Percentiles rank a stretch among this genome's conserved stretches.
Conservation (phyloP, 2,113 vertebrate genomes). For the Formicarius rufipectus region DNA sequence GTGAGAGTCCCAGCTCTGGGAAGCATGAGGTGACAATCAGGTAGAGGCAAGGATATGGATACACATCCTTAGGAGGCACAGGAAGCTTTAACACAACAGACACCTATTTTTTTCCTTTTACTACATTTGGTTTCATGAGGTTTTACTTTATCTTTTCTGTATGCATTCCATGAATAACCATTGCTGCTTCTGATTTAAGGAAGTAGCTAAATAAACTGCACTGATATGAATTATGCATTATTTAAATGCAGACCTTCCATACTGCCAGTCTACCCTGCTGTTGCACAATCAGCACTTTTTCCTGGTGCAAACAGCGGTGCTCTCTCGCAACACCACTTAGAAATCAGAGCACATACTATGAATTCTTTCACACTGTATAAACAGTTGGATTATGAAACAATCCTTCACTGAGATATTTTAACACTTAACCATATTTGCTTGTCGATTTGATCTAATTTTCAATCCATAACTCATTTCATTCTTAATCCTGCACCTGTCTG, state of each 20-base stretch:
- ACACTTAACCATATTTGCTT: not conserved
- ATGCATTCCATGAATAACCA: not conserved
- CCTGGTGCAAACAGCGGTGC: not conserved
- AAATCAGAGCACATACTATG: not conserved
- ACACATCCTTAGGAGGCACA: not conserved
- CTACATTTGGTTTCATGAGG: not conserved
- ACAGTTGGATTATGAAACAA: not conserved
- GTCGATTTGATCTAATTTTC: not conserved
- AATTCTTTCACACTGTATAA: not conserved
- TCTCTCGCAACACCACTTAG: not conserved
- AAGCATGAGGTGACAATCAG: not conserved
- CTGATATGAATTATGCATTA: not conserved
- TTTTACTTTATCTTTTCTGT: not conserved
- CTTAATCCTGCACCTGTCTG: not conserved
- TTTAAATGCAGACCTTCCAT: not conserved
- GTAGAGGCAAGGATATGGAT: not conserved
- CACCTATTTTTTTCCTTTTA: not conserved
- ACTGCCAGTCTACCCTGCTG: not conserved
- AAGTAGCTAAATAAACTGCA: not conserved
- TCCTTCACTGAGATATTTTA: not conserved
- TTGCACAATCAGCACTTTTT: not conserved
- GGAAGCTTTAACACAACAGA: not conserved
- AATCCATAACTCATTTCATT: not conserved
- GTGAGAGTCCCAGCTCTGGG: not conserved
- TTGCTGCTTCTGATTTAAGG: not conserved